phyloP scores from a whole-genome alignment of 2,113 vertebrate species.

The Polypterus senegalus region DNA sequence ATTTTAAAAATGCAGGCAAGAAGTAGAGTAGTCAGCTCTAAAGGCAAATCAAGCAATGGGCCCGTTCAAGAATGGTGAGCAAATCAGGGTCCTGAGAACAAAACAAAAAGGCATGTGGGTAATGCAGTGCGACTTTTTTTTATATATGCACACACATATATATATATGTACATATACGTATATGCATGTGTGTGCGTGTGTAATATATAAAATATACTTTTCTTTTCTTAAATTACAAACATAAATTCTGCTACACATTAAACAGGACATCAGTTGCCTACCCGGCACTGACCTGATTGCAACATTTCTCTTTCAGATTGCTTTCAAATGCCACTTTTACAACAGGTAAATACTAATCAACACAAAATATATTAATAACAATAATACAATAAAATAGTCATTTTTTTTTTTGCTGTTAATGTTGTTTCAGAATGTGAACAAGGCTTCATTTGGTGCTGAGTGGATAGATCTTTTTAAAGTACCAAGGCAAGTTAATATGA shows the following conservation, averaged over 20 bases:
- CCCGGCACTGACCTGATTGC: conserved; percentile 45
- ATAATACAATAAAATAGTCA: too few relatives aligned
- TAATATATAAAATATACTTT: conserved; percentile 25
- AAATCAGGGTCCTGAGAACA: too few relatives aligned
- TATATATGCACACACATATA: too few relatives aligned
- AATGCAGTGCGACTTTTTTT: too few relatives aligned
- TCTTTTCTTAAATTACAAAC: conserved; percentile 7
- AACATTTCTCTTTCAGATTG: conserved; percentile 29
- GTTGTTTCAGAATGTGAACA: conserved; percentile 25
- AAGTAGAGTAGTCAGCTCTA: too few relatives aligned
- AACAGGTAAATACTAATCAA: conserved; percentile 28
- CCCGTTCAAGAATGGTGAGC: too few relatives aligned
- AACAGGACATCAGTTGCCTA: too few relatives aligned
- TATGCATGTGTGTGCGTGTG: conserved; percentile 11
- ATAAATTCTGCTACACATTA: background rate
- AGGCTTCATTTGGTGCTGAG: conserved; percentile 42
- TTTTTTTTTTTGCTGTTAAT: background rate
- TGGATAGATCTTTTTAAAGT: conserved; percentile 59
- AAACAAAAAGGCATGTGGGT: too few relatives aligned
- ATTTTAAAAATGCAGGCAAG: too few relatives aligned
- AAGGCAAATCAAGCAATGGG: too few relatives aligned
- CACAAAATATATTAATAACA: conserved; percentile 26
- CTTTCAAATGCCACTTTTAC: conserved; percentile 32
- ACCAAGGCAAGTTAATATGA: conserved; percentile 71
- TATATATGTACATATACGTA: too few relatives aligned